Evolutionary conservation across 2,113 vertebrate genomes (phyloP).

Genomic region (Alexandromys fortis): DNA sequence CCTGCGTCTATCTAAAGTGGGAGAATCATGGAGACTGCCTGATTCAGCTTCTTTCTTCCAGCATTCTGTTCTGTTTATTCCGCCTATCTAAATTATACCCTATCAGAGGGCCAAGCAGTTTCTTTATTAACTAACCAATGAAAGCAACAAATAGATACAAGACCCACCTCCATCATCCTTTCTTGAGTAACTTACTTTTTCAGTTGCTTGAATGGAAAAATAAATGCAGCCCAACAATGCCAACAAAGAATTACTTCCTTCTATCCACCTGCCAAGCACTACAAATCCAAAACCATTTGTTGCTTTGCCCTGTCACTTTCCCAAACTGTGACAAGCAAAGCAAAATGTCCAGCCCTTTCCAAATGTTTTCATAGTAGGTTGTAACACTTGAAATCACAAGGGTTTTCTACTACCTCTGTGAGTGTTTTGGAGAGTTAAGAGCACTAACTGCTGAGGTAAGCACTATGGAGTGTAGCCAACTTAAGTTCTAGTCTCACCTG

Average conservation of each 20-base stretch:
- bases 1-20: no score
- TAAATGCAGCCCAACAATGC: rapidly evolving
- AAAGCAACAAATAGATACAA: no score
- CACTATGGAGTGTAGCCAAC: neutral
- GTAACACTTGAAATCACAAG: neutral
- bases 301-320: neutral
- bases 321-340: neutral
- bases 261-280: neutral
- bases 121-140: no score
- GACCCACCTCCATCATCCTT: neutral
- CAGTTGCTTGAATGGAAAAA: neutral
- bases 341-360: neutral
- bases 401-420: neutral
- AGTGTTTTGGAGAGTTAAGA: neutral
- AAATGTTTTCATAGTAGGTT: neutral
- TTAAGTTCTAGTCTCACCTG: neutral
- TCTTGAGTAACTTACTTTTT: neutral
- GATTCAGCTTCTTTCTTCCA: no score
- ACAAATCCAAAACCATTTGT: neutral
- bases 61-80: no score
- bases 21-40: no score
- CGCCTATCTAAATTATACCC: no score
- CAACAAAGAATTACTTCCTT: neutral
- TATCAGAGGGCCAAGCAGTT: no score
- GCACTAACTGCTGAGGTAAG: neutral